phyloP scores from a whole-genome alignment of 2,113 vertebrate genomes.

The Malurus melanocephalus region DNA sequence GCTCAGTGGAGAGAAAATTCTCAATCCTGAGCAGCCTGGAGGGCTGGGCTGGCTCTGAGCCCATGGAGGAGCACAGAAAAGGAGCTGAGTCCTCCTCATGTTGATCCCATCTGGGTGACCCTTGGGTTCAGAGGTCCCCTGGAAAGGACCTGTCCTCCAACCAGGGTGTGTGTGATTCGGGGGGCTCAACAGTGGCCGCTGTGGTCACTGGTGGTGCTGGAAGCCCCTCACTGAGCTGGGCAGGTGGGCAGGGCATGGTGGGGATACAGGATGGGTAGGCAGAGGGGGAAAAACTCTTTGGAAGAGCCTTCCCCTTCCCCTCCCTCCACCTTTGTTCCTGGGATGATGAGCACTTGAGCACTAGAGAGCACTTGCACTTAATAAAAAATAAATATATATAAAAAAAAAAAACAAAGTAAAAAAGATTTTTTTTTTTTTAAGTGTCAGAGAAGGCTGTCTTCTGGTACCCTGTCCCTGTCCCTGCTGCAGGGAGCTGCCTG shows the following conservation, averaged over 20 bases:
- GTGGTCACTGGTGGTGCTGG: background rate
- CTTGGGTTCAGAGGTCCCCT: background rate
- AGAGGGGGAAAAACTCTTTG: background rate
- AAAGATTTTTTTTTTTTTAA: background rate
- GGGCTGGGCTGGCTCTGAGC: background rate
- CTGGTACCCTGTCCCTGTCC: rapidly evolving
- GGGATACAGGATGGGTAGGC: background rate
- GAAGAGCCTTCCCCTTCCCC: background rate
- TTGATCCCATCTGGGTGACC: background rate
- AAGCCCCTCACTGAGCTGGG: background rate
- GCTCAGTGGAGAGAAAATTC: rapidly evolving
- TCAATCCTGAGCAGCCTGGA: background rate
- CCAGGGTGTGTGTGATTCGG: background rate
- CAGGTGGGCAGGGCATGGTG: background rate
- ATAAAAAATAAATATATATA: background rate
- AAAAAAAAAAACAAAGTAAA: too few species aligned
- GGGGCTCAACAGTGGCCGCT: rapidly evolving
- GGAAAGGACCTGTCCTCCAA: background rate
- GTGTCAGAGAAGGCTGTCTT: background rate
- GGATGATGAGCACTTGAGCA: background rate
- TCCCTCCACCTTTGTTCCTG: background rate
- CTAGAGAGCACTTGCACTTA: background rate
- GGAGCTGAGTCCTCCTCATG: background rate
- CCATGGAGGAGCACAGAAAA: background rate
- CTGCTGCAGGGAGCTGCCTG: background rate